Percentiles rank a stretch among this genome's conserved stretches.
Conservation (phyloP, 30 jellyfish, hydroid and myxozoan species). For the Chrysaora quinquecirrha region DNA sequence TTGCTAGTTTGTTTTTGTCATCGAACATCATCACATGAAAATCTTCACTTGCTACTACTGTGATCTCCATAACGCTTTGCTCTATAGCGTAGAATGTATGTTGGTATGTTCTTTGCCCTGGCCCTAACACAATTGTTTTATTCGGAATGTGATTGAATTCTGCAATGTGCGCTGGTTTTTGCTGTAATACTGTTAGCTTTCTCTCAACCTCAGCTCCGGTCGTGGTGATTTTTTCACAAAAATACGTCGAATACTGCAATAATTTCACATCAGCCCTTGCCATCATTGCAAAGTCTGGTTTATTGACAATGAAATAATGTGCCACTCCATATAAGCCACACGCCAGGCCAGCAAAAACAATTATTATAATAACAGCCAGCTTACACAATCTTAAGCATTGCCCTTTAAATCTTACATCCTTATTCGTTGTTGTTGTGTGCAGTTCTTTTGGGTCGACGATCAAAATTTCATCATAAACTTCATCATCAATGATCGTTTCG, state of each 20-base stretch:
- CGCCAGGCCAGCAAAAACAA: slow-evolving; percentile 47
- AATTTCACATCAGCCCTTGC: slow-evolving; percentile 69
- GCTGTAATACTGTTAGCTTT: slow-evolving; percentile 36
- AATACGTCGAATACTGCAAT: slow-evolving; percentile 68
- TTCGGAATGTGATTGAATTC: slow-evolving; percentile 22
- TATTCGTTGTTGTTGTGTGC: slow-evolving; percentile 25
- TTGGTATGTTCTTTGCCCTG: slow-evolving; percentile 23
- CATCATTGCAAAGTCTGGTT: slow-evolving; percentile 36
- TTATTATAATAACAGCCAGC: not conserved
- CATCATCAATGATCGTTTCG: slow-evolving; percentile 49
- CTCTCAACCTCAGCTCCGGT: slow-evolving; percentile 27
- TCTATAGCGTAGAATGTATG: slow-evolving; percentile 36
- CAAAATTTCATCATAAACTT: slow-evolving; percentile 54
- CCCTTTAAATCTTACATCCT: slow-evolving; percentile 19
- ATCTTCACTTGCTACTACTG: slow-evolving; percentile 25
- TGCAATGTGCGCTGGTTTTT: slow-evolving; percentile 18
- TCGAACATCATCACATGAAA: slow-evolving; percentile 51
- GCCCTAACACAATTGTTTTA: not conserved
- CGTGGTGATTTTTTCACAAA: slow-evolving; percentile 54
- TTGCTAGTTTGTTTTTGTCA: slow-evolving; percentile 25
- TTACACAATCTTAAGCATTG: slow-evolving; percentile 49
- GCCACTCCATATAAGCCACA: slow-evolving; percentile 52
- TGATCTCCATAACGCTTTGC: slow-evolving; percentile 47
- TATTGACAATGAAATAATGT: slow-evolving; percentile 48
- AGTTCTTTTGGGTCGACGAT: slow-evolving; percentile 53